Evolutionary conservation across 2,888 invertebrate genomes (phyloP).

Genomic region (Cyclophora punctaria): DNA sequence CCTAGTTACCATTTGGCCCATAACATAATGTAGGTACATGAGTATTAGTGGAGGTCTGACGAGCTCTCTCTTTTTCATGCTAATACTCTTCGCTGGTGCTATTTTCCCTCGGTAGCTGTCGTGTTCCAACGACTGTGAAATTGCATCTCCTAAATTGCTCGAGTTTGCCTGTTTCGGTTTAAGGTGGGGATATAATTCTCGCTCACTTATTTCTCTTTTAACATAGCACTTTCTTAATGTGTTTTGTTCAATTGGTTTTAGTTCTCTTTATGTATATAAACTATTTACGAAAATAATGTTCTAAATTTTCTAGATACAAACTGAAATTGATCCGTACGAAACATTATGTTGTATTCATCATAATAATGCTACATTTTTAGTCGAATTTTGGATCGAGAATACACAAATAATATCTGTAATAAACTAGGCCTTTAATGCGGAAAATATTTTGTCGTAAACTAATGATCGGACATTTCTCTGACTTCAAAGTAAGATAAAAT

Average conservation of each 20-base stretch:
- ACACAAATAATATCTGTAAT: no score
- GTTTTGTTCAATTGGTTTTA: no score
- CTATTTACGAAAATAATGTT: no score
- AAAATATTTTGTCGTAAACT: conserved; percentile 21
- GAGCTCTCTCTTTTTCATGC: conserved; percentile 33
- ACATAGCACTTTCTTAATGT: no score
- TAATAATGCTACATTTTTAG: no score
- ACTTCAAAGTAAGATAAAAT: conserved; percentile 19
- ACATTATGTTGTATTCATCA: no score
- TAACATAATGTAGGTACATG: not conserved
- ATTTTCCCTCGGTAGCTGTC: conserved; percentile 24
- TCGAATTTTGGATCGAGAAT: no score
- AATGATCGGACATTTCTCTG: conserved; percentile 18
- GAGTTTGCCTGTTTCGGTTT: conserved; percentile 27
- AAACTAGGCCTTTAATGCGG: conserved; percentile 1
- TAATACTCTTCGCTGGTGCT: conserved; percentile 31
- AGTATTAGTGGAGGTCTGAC: not conserved
- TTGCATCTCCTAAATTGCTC: conserved; percentile 46
- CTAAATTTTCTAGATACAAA: no score
- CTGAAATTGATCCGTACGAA: no score
- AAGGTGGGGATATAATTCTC: conserved; percentile 6
- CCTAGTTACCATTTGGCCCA: conserved; percentile 4
- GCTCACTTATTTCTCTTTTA: not conserved
- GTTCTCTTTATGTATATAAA: no score
- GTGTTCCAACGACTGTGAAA: conserved; percentile 54